These are phyloP conservation scores for Gymnorhina tibicen DNA, from an alignment of 2,113 vertebrate genomes.

Conservation along the genomic window DNA sequence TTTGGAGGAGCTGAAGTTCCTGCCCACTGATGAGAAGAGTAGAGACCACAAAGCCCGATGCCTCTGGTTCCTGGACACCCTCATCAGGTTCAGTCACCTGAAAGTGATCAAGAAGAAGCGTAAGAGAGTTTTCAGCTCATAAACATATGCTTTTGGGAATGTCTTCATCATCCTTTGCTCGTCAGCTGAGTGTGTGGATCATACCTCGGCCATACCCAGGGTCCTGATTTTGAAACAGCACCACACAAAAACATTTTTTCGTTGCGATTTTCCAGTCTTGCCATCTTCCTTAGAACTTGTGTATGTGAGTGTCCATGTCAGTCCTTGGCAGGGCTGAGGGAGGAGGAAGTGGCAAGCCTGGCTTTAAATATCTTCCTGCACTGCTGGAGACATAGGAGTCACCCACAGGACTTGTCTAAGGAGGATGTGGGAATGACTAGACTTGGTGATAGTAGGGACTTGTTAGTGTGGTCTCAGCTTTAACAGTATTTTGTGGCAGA, in stretches of 20 bases:
- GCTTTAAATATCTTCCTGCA: background rate
- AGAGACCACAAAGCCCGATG: conserved; percentile 77
- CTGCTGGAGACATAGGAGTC: background rate
- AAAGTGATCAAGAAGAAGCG: conserved; percentile 78
- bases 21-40: conserved; percentile 67
- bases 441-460: background rate
- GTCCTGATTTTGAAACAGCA: background rate
- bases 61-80: conserved; percentile 83
- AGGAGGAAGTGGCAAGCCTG: background rate
- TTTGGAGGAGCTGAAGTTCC: conserved; percentile 75
- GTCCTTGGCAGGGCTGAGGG: background rate
- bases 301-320: background rate
- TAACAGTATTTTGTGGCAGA: background rate
- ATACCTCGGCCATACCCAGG: background rate
- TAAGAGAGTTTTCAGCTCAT: conserved; percentile 74
- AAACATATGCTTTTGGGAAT: background rate
- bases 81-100: conserved; percentile 78
- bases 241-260: background rate
- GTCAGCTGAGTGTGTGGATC: background rate
- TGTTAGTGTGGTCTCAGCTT: background rate
- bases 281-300: background rate
- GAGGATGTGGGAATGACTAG: background rate
- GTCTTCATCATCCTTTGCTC: background rate
- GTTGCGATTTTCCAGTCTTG: background rate
- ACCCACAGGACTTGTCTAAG: background rate